Conservation (phyloP, 2,888 invertebrate species). For the Lithophane ornitopus region DNA sequence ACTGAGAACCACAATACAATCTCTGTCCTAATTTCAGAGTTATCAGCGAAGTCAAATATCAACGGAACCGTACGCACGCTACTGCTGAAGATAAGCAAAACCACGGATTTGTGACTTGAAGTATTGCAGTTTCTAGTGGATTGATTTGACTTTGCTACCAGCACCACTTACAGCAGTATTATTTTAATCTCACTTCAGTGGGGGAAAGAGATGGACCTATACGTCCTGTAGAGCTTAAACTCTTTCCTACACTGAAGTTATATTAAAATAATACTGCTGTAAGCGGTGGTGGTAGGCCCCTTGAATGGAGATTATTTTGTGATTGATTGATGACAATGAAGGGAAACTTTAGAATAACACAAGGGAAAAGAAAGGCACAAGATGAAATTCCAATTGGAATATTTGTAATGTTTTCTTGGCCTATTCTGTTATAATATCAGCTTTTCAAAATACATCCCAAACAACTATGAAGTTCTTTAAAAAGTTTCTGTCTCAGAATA, state of each 20-base stretch:
- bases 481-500: conserved; percentile 14
- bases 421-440: neutral
- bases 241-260: too few species aligned
- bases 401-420: neutral
- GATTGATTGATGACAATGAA: neutral
- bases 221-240: too few species aligned
- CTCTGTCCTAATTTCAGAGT: conserved; percentile 84
- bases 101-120: conserved; percentile 65
- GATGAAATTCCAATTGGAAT: neutral
- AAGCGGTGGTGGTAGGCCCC: too few species aligned
- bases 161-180: too few species aligned
- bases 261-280: too few species aligned
- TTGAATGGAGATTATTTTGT: neutral
- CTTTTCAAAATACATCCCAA: conserved; percentile 2
- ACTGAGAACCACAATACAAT: conserved; percentile 79
- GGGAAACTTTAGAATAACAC: neutral
- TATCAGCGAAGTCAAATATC: conserved; percentile 85
- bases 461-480: neutral
- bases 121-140: conserved; percentile 37
- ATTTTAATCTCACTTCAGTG: too few species aligned
- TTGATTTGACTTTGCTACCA: conserved; percentile 21
- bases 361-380: neutral
- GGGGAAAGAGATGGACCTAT: too few species aligned
- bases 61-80: conserved; percentile 74
- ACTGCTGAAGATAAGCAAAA: conserved; percentile 73